phyloP scores from a whole-genome alignment of 2,888 invertebrate species.

The Clepsis dumicolana region DNA sequence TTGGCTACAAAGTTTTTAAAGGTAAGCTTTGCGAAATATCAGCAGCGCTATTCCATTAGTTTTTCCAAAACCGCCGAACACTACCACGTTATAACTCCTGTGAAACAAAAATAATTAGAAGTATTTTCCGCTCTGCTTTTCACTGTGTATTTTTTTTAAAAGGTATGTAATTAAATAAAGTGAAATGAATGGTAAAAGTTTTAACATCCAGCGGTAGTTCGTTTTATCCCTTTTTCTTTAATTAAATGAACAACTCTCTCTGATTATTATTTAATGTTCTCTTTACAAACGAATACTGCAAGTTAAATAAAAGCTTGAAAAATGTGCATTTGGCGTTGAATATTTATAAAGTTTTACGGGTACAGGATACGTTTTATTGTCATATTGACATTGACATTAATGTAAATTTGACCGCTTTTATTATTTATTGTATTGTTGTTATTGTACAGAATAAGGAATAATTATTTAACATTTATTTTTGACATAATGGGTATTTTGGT shows the following conservation, averaged over 20 bases:
- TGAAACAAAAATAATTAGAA: not conserved
- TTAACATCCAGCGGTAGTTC: not conserved
- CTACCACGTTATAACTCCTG: not conserved
- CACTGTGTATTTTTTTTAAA: not conserved
- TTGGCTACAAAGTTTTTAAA: too few relatives aligned
- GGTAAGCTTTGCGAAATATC: not conserved
- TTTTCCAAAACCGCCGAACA: not conserved
- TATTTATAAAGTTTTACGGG: too few relatives aligned
- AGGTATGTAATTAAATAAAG: conserved; percentile 10
- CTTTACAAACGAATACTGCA: too few relatives aligned
- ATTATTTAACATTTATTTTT: too few relatives aligned
- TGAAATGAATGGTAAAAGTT: conserved; percentile 15
- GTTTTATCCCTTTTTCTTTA: not conserved
- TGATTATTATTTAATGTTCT: not conserved
- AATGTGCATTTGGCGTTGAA: too few relatives aligned
- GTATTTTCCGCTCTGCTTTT: not conserved
- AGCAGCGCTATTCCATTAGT: not conserved
- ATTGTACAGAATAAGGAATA: too few relatives aligned
- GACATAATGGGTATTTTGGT: too few relatives aligned
- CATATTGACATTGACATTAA: too few relatives aligned
- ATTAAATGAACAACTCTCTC: not conserved
- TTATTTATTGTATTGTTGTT: too few relatives aligned
- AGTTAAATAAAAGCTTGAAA: too few relatives aligned
- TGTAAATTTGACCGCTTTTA: too few relatives aligned
- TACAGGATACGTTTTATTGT: too few relatives aligned